phyloP scores from a whole-genome alignment of 2,797 vertebrate species.

The Mus minutoides region DNA sequence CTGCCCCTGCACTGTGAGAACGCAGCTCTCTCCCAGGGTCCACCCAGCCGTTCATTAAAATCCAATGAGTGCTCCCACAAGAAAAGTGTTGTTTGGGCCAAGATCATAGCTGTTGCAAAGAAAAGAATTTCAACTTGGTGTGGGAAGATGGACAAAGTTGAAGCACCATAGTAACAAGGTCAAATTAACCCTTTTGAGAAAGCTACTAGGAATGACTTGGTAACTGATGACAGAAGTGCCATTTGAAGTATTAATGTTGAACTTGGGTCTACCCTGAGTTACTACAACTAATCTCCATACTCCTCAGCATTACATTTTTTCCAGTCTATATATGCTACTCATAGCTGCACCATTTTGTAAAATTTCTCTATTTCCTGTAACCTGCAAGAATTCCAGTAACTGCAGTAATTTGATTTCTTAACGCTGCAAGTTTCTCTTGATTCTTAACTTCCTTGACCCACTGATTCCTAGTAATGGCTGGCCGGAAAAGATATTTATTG shows the following conservation, averaged over 20 bases:
- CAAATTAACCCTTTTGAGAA: slow-evolving; percentile 72
- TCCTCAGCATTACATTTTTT: not conserved
- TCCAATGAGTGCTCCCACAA: slow-evolving; percentile 65
- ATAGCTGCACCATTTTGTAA: not conserved
- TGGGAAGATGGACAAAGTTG: slow-evolving; percentile 76
- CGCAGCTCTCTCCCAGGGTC: slow-evolving; percentile 60
- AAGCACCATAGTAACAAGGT: slow-evolving; percentile 69
- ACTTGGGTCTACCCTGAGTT: not conserved
- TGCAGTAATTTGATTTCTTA: not conserved
- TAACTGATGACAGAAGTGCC: not conserved
- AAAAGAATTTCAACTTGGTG: slow-evolving; percentile 46
- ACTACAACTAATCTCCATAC: not conserved
- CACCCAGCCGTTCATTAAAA: slow-evolving; percentile 81
- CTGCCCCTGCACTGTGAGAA: slow-evolving; percentile 66
- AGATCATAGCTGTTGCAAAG: slow-evolving; percentile 63
- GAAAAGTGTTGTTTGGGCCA: slow-evolving; percentile 67
- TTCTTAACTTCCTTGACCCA: not conserved
- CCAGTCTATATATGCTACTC: not conserved
- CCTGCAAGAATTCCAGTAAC: not conserved
- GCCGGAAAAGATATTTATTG: not conserved
- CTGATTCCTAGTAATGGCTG: not conserved
- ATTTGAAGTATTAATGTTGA: not conserved
- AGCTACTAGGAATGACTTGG: not conserved
- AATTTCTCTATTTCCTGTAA: not conserved
- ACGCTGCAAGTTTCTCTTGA: not conserved